phyloP scores from a whole-genome alignment of 2,797 vertebrate species.

The Pseudopleuronectes americanus region DNA sequence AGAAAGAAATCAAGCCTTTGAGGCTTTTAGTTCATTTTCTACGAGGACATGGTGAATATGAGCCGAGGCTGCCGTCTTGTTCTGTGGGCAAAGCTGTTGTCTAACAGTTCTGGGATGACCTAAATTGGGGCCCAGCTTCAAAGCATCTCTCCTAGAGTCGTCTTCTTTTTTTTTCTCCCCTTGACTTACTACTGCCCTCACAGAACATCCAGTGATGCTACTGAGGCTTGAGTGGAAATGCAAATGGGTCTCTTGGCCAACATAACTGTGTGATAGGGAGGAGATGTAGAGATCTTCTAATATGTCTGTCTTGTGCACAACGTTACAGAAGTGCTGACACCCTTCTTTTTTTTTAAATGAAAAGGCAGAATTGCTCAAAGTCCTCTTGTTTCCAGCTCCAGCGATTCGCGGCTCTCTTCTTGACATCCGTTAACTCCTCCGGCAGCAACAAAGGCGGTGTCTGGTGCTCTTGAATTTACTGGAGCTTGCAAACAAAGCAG shows the following conservation, averaged over 20 bases:
- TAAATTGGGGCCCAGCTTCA: slow-evolving; percentile 75
- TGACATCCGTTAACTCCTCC: slow-evolving; percentile 29
- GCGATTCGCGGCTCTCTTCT: slow-evolving; percentile 36
- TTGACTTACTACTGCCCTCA: slow-evolving; percentile 59
- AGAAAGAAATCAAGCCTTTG: slow-evolving; percentile 46
- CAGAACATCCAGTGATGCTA: slow-evolving; percentile 61
- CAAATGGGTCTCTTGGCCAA: slow-evolving; percentile 82
- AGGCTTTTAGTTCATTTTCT: slow-evolving; percentile 33
- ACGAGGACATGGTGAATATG: slow-evolving; percentile 4
- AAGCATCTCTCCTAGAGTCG: slow-evolving; percentile 56
- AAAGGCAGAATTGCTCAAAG: slow-evolving; percentile 45
- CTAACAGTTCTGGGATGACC: slow-evolving; percentile 70
- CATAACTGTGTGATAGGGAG: slow-evolving; percentile 68
- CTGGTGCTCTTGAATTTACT: slow-evolving; percentile 20
- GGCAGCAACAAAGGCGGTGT: slow-evolving; percentile 14
- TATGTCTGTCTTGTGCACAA: slow-evolving; percentile 67
- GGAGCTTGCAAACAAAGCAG: slow-evolving; percentile 16
- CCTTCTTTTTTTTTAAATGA: slow-evolving; percentile 33
- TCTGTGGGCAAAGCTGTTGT: slow-evolving; percentile 67
- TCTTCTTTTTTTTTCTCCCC: slow-evolving; percentile 2
- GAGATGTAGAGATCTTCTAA: slow-evolving; percentile 73
- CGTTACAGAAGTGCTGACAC: slow-evolving; percentile 67
- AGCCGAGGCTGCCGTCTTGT: slow-evolving; percentile 50
- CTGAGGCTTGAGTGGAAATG: slow-evolving; percentile 66
- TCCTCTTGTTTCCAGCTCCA: slow-evolving; percentile 31